Evolutionary conservation across 2,888 invertebrate genomes (phyloP).

Genomic region (Platynereis dumerilii): DNA sequence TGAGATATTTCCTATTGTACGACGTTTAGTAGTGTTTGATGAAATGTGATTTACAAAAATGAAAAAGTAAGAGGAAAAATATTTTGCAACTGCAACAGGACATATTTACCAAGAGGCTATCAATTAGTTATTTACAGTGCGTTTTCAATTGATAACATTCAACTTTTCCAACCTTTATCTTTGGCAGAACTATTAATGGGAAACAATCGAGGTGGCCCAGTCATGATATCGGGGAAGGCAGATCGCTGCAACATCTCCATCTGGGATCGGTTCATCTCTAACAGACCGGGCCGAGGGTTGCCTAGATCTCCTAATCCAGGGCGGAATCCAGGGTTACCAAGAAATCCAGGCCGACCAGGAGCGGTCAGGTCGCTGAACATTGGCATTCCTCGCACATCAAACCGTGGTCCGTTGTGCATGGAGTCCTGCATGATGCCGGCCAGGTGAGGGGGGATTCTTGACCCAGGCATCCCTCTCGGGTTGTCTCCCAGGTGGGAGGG

Average conservation of each 20-base stretch:
- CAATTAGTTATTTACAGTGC: too few species aligned
- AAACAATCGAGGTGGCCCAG: background rate
- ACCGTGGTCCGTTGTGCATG: background rate
- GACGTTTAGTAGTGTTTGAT: too few species aligned
- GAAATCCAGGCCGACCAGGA: conserved; percentile 10
- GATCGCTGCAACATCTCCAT: background rate
- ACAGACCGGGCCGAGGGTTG: conserved; percentile 11
- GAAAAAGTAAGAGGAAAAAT: too few species aligned
- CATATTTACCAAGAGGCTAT: too few species aligned
- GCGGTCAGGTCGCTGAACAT: conserved; percentile 20
- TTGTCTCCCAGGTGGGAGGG: background rate
- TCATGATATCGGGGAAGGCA: background rate
- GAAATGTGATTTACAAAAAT: too few species aligned
- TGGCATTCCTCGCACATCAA: conserved; percentile 11
- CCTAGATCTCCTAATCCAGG: conserved; percentile 14
- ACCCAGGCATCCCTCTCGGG: background rate
- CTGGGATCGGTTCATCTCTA: conserved; percentile 14
- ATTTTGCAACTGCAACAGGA: too few species aligned
- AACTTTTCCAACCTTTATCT: conserved; percentile 23
- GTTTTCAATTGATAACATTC: too few species aligned
- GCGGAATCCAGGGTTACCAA: conserved; percentile 9
- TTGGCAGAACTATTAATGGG: conserved; percentile 14
- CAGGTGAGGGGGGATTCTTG: background rate
- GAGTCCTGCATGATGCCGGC: conserved; percentile 13
- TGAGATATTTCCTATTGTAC: too few species aligned